Evolutionary conservation across 2,113 vertebrate genomes (phyloP), one percentile per base, ranked within the genome.

Genomic region (Gila orcuttii): DNA sequence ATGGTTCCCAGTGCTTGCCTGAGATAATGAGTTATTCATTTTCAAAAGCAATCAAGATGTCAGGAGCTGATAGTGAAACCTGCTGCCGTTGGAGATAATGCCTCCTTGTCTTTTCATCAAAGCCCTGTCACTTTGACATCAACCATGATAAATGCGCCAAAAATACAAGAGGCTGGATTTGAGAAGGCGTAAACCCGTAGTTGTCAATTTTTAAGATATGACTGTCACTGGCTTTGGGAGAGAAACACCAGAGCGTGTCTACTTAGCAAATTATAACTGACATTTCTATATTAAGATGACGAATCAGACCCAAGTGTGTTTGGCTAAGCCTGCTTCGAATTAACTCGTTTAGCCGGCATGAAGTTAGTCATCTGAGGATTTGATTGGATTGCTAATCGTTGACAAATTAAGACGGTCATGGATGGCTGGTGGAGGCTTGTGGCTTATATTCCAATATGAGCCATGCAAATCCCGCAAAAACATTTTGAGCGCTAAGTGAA

Each of bases 1-100:
- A 36, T 23, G 59, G 23, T 78, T 25, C 78, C 74, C 74, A 10
- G 62, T 36, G 33, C 86, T 57, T 57, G 81, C 79, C 45, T 28
- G 79, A 87, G 84, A 91, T 89, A 90, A 90, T 88, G 82, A 86
- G 87, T 86, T 87, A 87, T 90, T 90, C 86, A 86, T 89, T 90
- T 89, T 89, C 82, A 87, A 86, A 87, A 86, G 87, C 85, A 88
- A 89, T 89, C 89, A 87, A 90, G 90, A 91, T 91, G 86, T 85
- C 88, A 85, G 75, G 60, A 75, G 57, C 64, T 39, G 89, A 89
- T 89, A 89, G 82, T 79, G 75, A 85, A 88, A 83, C 87, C 82
- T 81, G 77, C 79, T 69, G 73, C 82, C 62, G 33, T 77, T 15
- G 64, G 47, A 89, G 85, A 88, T 87, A 88, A 89, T 89, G 87